Conservation (phyloP, 2,797 vertebrate species). For the Galaxias olidus region DNA sequence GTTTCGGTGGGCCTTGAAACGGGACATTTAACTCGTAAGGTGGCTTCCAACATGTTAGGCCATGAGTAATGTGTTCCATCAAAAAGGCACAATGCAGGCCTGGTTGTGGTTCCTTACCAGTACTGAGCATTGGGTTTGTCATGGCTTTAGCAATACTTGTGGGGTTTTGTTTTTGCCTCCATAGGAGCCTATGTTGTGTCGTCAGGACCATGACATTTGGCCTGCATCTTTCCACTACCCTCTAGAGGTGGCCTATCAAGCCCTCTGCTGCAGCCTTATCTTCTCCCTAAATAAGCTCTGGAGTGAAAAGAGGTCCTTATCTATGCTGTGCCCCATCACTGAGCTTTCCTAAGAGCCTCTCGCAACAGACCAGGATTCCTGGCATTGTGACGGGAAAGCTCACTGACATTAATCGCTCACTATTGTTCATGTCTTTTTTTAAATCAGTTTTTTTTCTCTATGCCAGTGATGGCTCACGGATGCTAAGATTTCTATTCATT, state of each 20-base stretch:
- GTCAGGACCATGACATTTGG: slow-evolving; percentile 46
- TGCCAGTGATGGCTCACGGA: slow-evolving; percentile 6
- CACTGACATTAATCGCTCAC: slow-evolving; percentile 32
- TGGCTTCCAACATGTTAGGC: slow-evolving; percentile 52
- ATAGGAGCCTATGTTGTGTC: slow-evolving; percentile 36
- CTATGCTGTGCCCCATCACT: slow-evolving; percentile 46
- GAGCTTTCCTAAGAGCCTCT: slow-evolving; percentile 51
- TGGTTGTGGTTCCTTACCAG: slow-evolving; percentile 33
- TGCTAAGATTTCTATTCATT: background rate
- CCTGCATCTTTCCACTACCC: slow-evolving; percentile 32
- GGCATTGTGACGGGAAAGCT: slow-evolving; percentile 59
- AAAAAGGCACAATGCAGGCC: slow-evolving; percentile 61
- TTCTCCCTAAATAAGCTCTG: slow-evolving; percentile 63
- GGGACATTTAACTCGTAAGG: slow-evolving; percentile 70
- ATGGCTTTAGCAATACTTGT: slow-evolving; percentile 1
- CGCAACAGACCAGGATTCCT: slow-evolving; percentile 62
- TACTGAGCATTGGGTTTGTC: slow-evolving; percentile 35
- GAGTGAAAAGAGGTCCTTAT: slow-evolving; percentile 61
- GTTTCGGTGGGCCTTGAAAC: slow-evolving; percentile 73
- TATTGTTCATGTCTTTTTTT: slow-evolving; percentile 21
- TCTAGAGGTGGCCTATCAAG: slow-evolving; percentile 36
- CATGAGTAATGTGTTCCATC: slow-evolving; percentile 69
- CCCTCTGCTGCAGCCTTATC: slow-evolving; percentile 62
- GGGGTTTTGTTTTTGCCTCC: slow-evolving; percentile 6
- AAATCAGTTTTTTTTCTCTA: slow-evolving; percentile 24